Percentiles rank a stretch among this genome's conserved stretches.
phyloP scores from a whole-genome alignment of 1,140 invertebrate genomes.

The Leptestheria dahalacensis region DNA sequence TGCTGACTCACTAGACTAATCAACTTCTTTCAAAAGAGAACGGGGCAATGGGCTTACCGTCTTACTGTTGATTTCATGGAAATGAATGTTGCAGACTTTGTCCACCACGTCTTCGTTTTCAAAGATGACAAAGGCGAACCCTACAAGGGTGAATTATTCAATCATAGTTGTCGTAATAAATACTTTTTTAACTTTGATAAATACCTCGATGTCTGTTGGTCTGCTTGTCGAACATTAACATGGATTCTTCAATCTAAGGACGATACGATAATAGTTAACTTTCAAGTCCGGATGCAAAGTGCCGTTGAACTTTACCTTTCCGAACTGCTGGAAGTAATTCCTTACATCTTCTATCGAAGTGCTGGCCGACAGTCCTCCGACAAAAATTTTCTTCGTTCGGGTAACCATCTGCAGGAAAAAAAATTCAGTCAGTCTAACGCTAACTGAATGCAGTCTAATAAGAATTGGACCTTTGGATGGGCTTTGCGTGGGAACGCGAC shows the following conservation, averaged over 20 bases:
- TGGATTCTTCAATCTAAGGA: constrained; percentile 97
- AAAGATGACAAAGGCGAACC: constrained; percentile 99
- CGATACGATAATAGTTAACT: constrained; percentile 23
- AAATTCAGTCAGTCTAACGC: not conserved
- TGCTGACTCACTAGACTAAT: not conserved
- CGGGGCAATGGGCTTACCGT: no score
- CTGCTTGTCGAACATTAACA: constrained; percentile 99
- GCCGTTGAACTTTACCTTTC: constrained; percentile 69
- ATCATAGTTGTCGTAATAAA: not conserved
- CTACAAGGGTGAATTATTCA: constrained; percentile 35
- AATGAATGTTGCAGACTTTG: constrained; percentile 99
- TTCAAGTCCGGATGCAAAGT: not conserved
- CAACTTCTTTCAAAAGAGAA: not conserved
- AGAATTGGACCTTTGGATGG: constrained; percentile 84
- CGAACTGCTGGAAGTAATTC: constrained; percentile 99
- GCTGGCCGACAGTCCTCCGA: constrained; percentile 94
- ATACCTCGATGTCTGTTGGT: constrained; percentile 99
- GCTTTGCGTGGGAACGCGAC: constrained; percentile 97
- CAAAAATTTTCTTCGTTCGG: constrained; percentile 99
- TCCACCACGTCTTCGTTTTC: constrained; percentile 99
- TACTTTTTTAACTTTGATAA: constrained; percentile 24
- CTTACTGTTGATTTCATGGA: constrained; percentile 99
- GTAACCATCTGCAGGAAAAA: constrained; percentile 85
- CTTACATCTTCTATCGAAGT: constrained; percentile 99
- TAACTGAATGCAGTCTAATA: not conserved